A percentile compares a stretch with the other conserved stretches of the same genome.
Evolutionary conservation across 2,113 vertebrate species (phyloP).

Genomic region (Calidris pygmaea): DNA sequence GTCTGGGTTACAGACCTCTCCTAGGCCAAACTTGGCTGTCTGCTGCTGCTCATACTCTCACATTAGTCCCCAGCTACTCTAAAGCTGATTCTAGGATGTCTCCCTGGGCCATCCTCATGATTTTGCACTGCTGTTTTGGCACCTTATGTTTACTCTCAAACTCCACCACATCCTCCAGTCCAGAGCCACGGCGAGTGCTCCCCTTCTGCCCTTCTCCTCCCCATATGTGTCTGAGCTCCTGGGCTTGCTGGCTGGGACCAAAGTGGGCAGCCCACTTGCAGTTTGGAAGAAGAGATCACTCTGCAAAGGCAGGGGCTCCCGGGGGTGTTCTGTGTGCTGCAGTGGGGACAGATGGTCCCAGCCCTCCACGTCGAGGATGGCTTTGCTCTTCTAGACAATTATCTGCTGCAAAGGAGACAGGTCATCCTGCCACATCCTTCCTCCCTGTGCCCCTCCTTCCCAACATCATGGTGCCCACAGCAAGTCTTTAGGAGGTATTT

Average conservation of each 20-base stretch:
- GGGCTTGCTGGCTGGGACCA: not conserved
- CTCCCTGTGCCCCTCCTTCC: not conserved
- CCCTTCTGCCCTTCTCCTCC: not conserved
- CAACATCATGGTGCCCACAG: not conserved
- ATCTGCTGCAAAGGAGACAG: not conserved
- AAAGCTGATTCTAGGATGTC: not conserved
- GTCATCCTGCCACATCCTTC: not conserved
- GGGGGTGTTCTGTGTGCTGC: not conserved
- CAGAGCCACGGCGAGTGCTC: accelerated
- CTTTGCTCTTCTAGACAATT: not conserved
- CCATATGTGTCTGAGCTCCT: not conserved
- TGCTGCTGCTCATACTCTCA: not conserved
- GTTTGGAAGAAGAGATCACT: not conserved
- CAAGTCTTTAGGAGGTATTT: not conserved
- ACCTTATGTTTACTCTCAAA: not conserved
- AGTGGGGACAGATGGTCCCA: accelerated
- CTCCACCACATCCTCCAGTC: not conserved
- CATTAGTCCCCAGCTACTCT: not conserved
- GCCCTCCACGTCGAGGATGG: accelerated
- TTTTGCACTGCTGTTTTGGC: not conserved
- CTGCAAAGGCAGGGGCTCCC: not conserved
- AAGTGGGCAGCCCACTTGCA: not conserved
- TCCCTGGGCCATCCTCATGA: not conserved
- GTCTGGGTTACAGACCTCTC: not conserved
- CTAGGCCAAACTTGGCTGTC: not conserved